Percentiles rank a stretch among this genome's conserved stretches.
Conservation (phyloP, 23 tunicate species). For the Halocynthia aurantium region DNA sequence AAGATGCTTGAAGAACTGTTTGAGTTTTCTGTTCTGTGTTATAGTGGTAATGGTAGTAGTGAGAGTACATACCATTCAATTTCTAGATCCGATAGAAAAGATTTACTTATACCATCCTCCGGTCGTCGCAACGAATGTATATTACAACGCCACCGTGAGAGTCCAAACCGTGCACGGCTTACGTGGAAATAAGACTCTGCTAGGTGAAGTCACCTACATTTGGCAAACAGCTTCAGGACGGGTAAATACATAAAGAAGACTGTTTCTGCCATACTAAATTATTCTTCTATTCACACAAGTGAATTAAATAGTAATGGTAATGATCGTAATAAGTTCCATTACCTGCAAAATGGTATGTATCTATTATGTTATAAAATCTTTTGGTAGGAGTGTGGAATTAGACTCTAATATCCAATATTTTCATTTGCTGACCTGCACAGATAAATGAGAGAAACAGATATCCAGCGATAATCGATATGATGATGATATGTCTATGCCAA, state of each 20-base stretch:
- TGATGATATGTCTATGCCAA: no score
- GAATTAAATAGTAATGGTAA: no score
- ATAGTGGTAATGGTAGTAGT: neutral
- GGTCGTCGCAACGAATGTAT: conserved; percentile 35
- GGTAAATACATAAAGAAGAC: neutral
- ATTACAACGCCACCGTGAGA: conserved; percentile 36
- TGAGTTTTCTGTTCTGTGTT: neutral
- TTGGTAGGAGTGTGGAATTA: no score
- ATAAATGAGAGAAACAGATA: no score
- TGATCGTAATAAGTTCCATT: no score
- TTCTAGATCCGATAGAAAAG: conserved; percentile 61
- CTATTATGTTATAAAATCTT: no score
- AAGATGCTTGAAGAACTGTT: conserved; percentile 11
- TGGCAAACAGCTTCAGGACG: conserved; percentile 20
- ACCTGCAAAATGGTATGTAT: no score
- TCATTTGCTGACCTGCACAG: no score
- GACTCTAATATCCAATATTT: no score
- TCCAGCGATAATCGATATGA: no score
- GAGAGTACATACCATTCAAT: neutral
- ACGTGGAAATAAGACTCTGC: conserved; percentile 15
- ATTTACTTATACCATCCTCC: conserved; percentile 61
- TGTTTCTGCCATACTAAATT: no score
- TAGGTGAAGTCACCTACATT: conserved; percentile 31
- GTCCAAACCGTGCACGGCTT: conserved; percentile 36
- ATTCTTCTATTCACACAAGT: no score